A percentile compares a stretch with the other conserved stretches of the same genome.
Conservation (phyloP, 2,888 invertebrate genomes). For the Drosophila ezoana region DNA sequence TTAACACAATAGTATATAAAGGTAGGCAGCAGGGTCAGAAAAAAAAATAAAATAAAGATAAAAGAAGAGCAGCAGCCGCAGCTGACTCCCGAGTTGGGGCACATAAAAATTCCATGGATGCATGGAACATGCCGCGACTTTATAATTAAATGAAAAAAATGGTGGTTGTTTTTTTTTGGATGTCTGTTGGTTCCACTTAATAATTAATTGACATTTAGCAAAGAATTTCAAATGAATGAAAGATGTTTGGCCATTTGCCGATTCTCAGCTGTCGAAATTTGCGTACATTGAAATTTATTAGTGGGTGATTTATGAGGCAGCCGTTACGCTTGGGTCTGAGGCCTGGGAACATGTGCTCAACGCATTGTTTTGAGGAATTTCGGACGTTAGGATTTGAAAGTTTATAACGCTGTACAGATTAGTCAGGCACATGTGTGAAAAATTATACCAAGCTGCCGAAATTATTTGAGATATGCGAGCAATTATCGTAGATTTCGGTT, state of each 20-base stretch:
- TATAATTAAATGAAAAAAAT: conserved; percentile 70
- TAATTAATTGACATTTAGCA: conserved; percentile 78
- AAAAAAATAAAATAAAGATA: conserved; percentile 4
- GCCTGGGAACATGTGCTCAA: conserved; percentile 60
- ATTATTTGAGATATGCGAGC: conserved; percentile 18
- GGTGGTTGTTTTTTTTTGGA: conserved; percentile 4
- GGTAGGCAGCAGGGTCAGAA: conserved; percentile 38
- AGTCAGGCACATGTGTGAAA: conserved; percentile 59
- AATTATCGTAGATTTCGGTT: conserved; percentile 9
- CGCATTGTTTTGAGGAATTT: conserved; percentile 37
- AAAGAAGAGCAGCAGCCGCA: conserved; percentile 20
- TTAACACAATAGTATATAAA: conserved; percentile 48
- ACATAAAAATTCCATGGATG: conserved; percentile 49
- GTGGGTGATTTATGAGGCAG: conserved; percentile 67
- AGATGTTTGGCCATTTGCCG: conserved; percentile 34
- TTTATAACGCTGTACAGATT: conserved; percentile 28
- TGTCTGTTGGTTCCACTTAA: conserved; percentile 54
- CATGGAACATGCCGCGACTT: conserved; percentile 68
- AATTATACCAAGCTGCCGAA: conserved; percentile 44
- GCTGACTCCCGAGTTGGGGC: conserved; percentile 27
- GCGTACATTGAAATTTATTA: conserved; percentile 69
- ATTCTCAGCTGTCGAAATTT: conserved; percentile 55
- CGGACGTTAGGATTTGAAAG: conserved; percentile 68
- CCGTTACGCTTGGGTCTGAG: conserved; percentile 29
- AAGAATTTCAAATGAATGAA: conserved; percentile 62